Conservation (phyloP, 2,113 vertebrate genomes). For the Hippocampus zosterae region DNA sequence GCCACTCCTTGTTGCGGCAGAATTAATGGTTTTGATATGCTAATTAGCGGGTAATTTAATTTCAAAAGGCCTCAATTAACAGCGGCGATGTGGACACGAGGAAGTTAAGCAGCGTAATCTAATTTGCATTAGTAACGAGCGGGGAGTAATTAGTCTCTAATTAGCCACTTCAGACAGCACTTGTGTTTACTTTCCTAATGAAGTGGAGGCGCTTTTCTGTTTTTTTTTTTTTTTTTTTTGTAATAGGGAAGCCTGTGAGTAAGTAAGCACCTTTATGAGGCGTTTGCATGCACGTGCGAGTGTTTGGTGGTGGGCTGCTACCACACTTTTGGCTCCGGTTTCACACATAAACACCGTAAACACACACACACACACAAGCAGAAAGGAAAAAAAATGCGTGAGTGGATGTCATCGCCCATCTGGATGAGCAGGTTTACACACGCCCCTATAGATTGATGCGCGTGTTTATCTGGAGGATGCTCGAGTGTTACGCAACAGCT, state of each 20-base stretch:
- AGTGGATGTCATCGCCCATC: slow-evolving; percentile 41
- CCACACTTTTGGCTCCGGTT: slow-evolving; percentile 68
- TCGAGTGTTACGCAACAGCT: slow-evolving; percentile 44
- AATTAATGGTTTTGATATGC: slow-evolving; percentile 99
- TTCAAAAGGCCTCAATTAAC: slow-evolving; percentile 99
- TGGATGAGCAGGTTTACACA: slow-evolving; percentile 52
- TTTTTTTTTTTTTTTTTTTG: slow-evolving; percentile 39
- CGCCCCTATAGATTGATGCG: slow-evolving; percentile 31
- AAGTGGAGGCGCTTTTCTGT: slow-evolving; percentile 85
- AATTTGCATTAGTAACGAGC: slow-evolving; percentile 99
- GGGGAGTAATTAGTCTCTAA: slow-evolving; percentile 99
- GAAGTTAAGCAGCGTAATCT: slow-evolving; percentile 99
- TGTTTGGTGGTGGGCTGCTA: slow-evolving; percentile 49
- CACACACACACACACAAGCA: background rate
- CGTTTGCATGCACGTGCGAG: slow-evolving; percentile 10
- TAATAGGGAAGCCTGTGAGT: slow-evolving; percentile 38
- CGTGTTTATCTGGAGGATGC: slow-evolving; percentile 28
- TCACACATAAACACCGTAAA: slow-evolving; percentile 41
- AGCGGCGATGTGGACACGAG: slow-evolving; percentile 99
- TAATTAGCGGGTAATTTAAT: slow-evolving; percentile 99
- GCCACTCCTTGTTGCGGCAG: slow-evolving; percentile 72
- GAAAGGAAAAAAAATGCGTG: slow-evolving; percentile 46
- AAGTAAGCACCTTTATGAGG: slow-evolving; percentile 32
- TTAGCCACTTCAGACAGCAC: slow-evolving; percentile 99
- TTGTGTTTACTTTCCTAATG: slow-evolving; percentile 99